These are phyloP conservation scores for Peromyscus aztecus DNA, from an alignment of 2,797 vertebrate species.

Conservation along the genomic window DNA sequence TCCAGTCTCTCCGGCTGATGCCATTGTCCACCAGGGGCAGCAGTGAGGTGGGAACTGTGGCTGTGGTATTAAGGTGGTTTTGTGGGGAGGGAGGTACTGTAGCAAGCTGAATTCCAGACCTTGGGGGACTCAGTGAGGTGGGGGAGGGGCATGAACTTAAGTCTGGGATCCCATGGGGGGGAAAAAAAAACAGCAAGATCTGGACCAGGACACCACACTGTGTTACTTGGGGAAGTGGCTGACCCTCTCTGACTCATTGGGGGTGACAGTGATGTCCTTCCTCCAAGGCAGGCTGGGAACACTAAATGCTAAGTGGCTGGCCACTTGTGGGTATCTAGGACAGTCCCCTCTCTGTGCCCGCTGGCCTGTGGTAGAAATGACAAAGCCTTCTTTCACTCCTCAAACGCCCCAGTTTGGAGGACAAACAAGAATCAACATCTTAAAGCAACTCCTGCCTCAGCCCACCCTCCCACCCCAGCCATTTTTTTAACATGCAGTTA, in stretches of 20 bases:
- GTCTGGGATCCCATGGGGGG: neutral
- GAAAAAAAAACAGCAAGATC: neutral
- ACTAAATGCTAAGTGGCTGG: neutral
- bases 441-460: neutral
- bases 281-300: neutral
- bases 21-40: neutral
- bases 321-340: neutral
- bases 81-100: rapidly evolving
- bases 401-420: neutral
- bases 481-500: no score
- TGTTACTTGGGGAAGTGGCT: neutral
- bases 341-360: neutral
- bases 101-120: neutral
- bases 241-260: neutral
- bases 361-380: neutral
- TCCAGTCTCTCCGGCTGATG: neutral
- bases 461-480: no score
- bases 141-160: neutral
- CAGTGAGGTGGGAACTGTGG: rapidly evolving
- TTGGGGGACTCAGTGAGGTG: rapidly evolving
- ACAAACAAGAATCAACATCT: neutral
- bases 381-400: no score
- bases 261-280: neutral
- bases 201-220: neutral
- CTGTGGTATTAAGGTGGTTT: neutral